These are phyloP conservation scores for Tetropium fuscum DNA, from an alignment of 2,888 invertebrate genomes.

Conservation along the genomic window DNA sequence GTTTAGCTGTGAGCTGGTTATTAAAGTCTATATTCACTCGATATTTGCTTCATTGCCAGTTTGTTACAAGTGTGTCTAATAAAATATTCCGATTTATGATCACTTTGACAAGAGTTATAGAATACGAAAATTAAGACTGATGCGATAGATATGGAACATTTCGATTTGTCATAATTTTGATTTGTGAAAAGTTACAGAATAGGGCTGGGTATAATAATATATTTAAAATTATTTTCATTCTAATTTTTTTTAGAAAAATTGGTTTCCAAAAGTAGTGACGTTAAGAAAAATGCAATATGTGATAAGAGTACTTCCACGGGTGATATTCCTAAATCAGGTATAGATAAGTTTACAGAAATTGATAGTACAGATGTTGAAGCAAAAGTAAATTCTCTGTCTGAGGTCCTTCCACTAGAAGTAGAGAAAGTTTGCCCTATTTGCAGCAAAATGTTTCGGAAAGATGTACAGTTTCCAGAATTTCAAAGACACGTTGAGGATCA, in stretches of 20 bases:
- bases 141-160: too few species aligned
- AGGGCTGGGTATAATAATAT: too few species aligned
- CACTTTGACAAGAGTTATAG: too few species aligned
- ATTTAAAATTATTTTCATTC: too few species aligned
- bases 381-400: conserved; percentile 16
- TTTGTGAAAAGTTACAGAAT: too few species aligned
- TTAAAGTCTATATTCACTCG: too few species aligned
- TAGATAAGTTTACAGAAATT: conserved; percentile 49
- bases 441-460: conserved; percentile 72
- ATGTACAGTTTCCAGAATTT: conserved; percentile 73
- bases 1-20: too few species aligned
- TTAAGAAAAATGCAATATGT: conserved; percentile 29
- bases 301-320: conserved; percentile 47
- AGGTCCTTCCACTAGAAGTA: conserved; percentile 49
- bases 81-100: too few species aligned
- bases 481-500: conserved; percentile 83
- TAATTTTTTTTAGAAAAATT: conserved; percentile 47
- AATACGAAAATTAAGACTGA: too few species aligned
- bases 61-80: too few species aligned
- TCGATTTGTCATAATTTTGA: too few species aligned
- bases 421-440: conserved; percentile 82
- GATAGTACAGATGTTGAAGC: conserved; percentile 5
- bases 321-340: conserved; percentile 40
- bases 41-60: too few species aligned
- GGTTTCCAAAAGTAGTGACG: conserved; percentile 41